These are phyloP conservation scores for Gila robusta DNA, from an alignment of 2,797 vertebrate species.

Conservation along the genomic window DNA sequence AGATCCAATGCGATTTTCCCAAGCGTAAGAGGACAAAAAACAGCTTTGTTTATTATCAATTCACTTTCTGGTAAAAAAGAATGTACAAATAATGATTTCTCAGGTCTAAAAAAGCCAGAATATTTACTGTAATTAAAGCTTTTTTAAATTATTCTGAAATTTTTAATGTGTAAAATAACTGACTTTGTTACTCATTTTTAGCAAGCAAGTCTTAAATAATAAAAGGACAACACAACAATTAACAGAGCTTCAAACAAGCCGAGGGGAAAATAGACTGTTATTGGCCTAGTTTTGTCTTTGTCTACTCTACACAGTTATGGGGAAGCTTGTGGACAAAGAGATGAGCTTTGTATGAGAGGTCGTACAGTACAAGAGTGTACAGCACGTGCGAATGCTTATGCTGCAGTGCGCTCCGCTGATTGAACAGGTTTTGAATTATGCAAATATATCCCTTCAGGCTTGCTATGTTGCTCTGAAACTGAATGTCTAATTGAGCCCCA, in stretches of 20 bases:
- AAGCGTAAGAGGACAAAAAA: neutral
- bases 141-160: neutral
- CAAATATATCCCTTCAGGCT: slow-evolving; percentile 65
- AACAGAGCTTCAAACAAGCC: neutral
- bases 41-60: neutral
- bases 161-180: neutral
- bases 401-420: slow-evolving; percentile 67
- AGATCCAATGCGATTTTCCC: slow-evolving; percentile 3
- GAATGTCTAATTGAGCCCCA: slow-evolving; percentile 41
- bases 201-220: neutral
- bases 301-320: slow-evolving; percentile 54
- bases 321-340: slow-evolving; percentile 70
- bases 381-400: slow-evolving; percentile 66
- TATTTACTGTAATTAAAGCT: neutral
- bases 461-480: slow-evolving; percentile 23
- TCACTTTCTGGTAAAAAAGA: neutral
- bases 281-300: slow-evolving; percentile 67
- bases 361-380: slow-evolving; percentile 56
- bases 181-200: slow-evolving; percentile 24
- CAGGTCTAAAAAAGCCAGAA: neutral
- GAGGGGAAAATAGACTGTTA: slow-evolving; percentile 51
- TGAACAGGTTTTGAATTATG: slow-evolving; percentile 72
- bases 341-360: slow-evolving; percentile 68
- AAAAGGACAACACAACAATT: slow-evolving; percentile 10
- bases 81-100: slow-evolving; percentile 8